Percentiles rank a stretch among this genome's conserved stretches.
Evolutionary conservation across 2,113 vertebrate genomes (phyloP).

Genomic region (Phyllopteryx taeniolatus): DNA sequence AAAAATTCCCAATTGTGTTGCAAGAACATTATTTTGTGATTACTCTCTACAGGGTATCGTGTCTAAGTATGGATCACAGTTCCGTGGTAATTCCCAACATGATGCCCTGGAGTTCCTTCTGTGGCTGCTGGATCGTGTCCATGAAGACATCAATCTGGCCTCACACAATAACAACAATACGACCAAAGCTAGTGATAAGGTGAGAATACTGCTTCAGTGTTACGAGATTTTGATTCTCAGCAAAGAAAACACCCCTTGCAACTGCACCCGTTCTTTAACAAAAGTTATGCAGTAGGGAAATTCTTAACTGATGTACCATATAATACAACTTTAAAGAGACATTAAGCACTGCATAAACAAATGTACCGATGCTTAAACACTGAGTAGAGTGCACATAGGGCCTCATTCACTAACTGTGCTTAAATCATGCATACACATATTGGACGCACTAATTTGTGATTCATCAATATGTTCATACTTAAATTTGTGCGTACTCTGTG

Average conservation of each 20-base stretch:
- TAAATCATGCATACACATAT: no score
- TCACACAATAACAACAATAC: slow-evolving; percentile 67
- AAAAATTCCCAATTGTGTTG: background rate
- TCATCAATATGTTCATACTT: no score
- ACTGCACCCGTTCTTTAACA: background rate
- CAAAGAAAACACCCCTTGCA: background rate
- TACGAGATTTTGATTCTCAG: background rate
- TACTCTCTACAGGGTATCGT: slow-evolving; percentile 79
- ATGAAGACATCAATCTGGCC: slow-evolving; percentile 84
- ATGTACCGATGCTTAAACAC: no score
- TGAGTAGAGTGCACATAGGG: no score
- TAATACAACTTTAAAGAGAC: no score
- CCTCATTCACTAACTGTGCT: no score
- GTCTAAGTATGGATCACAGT: slow-evolving; percentile 88
- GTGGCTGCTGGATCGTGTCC: slow-evolving; percentile 90
- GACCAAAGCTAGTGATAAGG: slow-evolving; percentile 68
- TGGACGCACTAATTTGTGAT: no score
- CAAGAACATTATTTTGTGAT: background rate
- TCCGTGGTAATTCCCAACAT: slow-evolving; percentile 90
- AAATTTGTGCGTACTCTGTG: no score
- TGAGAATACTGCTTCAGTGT: slow-evolving; percentile 45
- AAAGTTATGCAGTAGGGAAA: background rate
- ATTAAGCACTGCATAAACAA: no score
- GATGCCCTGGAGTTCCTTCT: slow-evolving; percentile 95
- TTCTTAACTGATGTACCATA: slow-evolving; percentile 1